Conservation (phyloP, 2,113 vertebrate species). For the Gobiocypris rarus region DNA sequence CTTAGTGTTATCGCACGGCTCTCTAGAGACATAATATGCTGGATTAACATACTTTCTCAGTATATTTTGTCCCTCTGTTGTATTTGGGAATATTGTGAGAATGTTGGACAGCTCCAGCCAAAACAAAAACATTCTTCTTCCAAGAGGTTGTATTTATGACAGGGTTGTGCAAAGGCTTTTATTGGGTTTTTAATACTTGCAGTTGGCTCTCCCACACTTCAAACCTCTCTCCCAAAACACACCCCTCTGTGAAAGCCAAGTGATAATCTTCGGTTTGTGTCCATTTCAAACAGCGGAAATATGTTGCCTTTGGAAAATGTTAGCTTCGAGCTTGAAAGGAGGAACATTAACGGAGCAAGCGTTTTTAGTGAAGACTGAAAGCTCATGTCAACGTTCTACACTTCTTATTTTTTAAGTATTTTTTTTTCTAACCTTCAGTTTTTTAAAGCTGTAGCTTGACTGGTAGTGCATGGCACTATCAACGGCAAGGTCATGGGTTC, state of each 20-base stretch:
- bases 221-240: constrained; percentile 13
- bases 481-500: background rate
- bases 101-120: constrained; percentile 10
- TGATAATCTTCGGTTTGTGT: constrained; percentile 3
- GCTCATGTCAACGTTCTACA: background rate
- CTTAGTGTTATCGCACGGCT: constrained; percentile 5
- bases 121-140: constrained; percentile 40
- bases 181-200: constrained; percentile 34
- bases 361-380: constrained; percentile 14
- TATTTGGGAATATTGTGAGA: background rate
- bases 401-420: background rate
- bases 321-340: background rate
- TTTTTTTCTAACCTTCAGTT: too few relatives aligned
- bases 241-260: constrained; percentile 20
- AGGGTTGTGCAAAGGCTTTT: constrained; percentile 30
- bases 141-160: constrained; percentile 17
- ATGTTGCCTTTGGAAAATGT: constrained; percentile 15
- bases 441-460: background rate
- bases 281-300: constrained; percentile 24
- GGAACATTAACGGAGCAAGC: background rate
- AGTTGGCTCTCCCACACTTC: constrained; percentile 13
- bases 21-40: constrained; percentile 30
- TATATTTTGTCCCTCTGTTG: constrained; percentile 10
- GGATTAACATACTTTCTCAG: constrained; percentile 23
- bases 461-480: background rate